Conservation (phyloP, 2,797 vertebrate genomes). For the Mormyrops boulengeri region DNA sequence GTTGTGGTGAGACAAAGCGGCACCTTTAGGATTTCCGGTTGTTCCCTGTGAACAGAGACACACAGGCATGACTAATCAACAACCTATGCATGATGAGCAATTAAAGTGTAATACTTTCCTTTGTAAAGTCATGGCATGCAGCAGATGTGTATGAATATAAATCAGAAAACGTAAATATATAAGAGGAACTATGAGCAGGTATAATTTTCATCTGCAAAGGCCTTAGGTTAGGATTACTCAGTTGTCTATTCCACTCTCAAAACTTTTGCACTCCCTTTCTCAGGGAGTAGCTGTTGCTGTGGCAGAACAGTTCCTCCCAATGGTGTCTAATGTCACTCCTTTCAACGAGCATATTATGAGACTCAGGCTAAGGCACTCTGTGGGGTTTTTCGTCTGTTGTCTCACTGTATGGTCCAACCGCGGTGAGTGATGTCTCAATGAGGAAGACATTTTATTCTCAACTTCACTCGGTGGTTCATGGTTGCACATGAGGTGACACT, state of each 20-base stretch:
- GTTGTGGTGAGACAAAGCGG: constrained; percentile 83
- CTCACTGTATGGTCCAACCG: too few relatives aligned
- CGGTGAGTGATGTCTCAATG: too few relatives aligned
- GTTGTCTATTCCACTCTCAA: neutral
- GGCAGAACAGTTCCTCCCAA: too few relatives aligned
- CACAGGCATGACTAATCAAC: neutral
- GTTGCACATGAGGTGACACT: too few relatives aligned
- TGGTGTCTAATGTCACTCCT: too few relatives aligned
- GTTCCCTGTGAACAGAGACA: constrained; percentile 66
- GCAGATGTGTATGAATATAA: neutral
- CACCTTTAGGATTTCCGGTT: constrained; percentile 76
- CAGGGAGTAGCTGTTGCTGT: too few relatives aligned
- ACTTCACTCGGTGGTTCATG: too few relatives aligned
- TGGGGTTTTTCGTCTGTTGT: too few relatives aligned
- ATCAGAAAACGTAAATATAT: neutral
- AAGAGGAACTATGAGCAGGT: neutral
- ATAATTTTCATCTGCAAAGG: neutral
- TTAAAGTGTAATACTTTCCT: neutral
- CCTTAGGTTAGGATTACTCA: neutral
- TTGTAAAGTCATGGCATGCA: neutral
- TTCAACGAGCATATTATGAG: too few relatives aligned
- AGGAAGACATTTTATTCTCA: too few relatives aligned
- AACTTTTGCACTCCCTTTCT: neutral
- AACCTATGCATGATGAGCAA: neutral
- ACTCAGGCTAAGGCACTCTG: too few relatives aligned